Base-by-base conservation (phyloP, 2,797 vertebrate species). In the Chrysolophus pictus region DNA sequence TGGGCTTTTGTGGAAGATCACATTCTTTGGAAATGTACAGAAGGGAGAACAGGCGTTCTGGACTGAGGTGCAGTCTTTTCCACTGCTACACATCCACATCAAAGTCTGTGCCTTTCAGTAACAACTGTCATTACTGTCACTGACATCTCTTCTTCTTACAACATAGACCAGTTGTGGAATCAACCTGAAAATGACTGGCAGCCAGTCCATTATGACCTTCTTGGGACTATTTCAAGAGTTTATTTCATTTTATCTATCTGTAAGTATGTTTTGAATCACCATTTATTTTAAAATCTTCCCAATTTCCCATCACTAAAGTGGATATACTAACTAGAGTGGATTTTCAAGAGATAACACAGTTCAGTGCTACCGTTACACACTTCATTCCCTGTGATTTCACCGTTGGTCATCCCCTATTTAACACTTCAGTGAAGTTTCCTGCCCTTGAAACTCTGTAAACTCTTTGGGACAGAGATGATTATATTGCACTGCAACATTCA, bases 1-100 rank as follows among this genome's bases (percentile, higher is more conserved):
- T 1, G 51, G 75, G 78, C 46, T 93, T 91, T 78, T 85, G 72
- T 69, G 72, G 91, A 87, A 63, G 75, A 80, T 92, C 65, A 69
- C 37, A 69, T 22, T 69, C 69, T 56, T 85, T 51, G 42, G 6
- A 24, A 80, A 47, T 0, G 5, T 80, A 49, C 49, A 77, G 65
- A 71, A 88, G 33, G 41, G 47, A 85, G 55, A 62, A 77, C 59
- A 86, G 42, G 46, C 55, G 29, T 55, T 68, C 74, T 58, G 44
- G 63, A 51, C 39, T 51, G 10, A 12, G 44, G 26, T 39, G 28
- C 77, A 87, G 58, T 21, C 72, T 88, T 74, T 71, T 75, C 76
- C 72, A 56, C 31, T 41, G 26, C 78, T 78, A 70, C 58, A 6
- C n/a, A 33, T 69, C 73, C 73, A 79, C 84, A 80, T 80, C 87